Conservation (phyloP, 2,888 invertebrate species). For the Elysia crispata region DNA sequence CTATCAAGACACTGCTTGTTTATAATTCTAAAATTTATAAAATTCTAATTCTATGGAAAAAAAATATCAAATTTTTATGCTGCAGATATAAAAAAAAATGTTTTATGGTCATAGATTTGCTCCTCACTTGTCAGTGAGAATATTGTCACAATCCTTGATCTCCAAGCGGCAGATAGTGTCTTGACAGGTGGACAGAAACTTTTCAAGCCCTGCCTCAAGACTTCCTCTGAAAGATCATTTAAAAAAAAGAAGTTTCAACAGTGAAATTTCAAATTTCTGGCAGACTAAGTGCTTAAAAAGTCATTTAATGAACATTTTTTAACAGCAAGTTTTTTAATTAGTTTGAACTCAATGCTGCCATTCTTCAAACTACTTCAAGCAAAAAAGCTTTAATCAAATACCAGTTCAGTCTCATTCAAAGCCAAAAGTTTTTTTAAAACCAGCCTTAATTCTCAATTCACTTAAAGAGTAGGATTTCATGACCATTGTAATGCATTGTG, state of each 20-base stretch:
- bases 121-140: constrained; percentile 73
- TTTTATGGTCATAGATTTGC: too few species aligned
- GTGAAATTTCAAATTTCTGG: neutral
- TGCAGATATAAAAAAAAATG: too few species aligned
- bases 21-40: too few species aligned
- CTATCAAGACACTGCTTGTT: too few species aligned
- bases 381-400: neutral
- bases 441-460: neutral
- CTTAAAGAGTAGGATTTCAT: too few species aligned
- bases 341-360: too few species aligned
- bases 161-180: constrained; percentile 64
- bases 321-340: too few species aligned
- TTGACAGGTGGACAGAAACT: constrained; percentile 65
- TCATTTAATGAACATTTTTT: too few species aligned
- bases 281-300: too few species aligned
- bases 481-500: too few species aligned
- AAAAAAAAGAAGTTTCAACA: neutral
- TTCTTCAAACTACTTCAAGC: neutral
- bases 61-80: too few species aligned
- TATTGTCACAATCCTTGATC: constrained; percentile 71
- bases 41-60: too few species aligned
- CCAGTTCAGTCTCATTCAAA: neutral
- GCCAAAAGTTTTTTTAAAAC: neutral
- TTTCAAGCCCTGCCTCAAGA: constrained; percentile 71
- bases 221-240: constrained; percentile 54